Base-by-base conservation (phyloP, 2,113 vertebrate species). In the Apeltes quadracus region DNA sequence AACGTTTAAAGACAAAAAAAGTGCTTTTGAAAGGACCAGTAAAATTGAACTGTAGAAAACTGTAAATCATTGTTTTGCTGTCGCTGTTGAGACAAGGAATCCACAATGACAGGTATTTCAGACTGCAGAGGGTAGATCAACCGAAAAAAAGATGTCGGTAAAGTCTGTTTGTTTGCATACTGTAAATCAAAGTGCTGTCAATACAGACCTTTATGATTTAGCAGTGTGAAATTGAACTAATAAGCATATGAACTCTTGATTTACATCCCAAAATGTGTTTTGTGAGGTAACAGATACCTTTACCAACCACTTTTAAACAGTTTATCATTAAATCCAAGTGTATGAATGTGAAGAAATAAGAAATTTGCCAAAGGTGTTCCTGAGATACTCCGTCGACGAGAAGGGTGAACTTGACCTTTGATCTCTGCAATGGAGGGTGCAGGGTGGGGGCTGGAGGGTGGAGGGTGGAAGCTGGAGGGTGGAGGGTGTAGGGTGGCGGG, bases 1-100 rank as follows among this genome's bases (percentile, higher is more conserved):
- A 78, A 78, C 54, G 27, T 75, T 69, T 69, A 53, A 83, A 75
- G 54, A 56, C 61, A 61, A 79, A 73, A 70, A 71, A 72, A 69
- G 74, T 3, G 53, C 65, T 81, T 64, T 66, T 46, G 78, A 59
- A 65, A 63, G 55, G 23, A 69, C 0, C 4, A 4, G 36, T 71
- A 34, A 14, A 51, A 69, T 76, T 73, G 2, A 50, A 63, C 20
- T 62, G 56, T 27, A 36, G 16, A 76, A 68, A 73, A 54, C 34
- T 50, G 34, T 29, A 68, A 65, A 81, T 72, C 39, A 43, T 62
- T 55, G 41, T 66, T 69, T 75, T 51, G 36, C 22, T 64, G 46
- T 27, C 43, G 5, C 10, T 57, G 29, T 20, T 48, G 36, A 43
- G 16, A 62, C 11, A 69, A 44, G 51, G 12, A 53, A 54, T 22